These are phyloP conservation scores for Albula goreensis DNA, from an alignment of 2,113 vertebrate species.

Conservation along the genomic window DNA sequence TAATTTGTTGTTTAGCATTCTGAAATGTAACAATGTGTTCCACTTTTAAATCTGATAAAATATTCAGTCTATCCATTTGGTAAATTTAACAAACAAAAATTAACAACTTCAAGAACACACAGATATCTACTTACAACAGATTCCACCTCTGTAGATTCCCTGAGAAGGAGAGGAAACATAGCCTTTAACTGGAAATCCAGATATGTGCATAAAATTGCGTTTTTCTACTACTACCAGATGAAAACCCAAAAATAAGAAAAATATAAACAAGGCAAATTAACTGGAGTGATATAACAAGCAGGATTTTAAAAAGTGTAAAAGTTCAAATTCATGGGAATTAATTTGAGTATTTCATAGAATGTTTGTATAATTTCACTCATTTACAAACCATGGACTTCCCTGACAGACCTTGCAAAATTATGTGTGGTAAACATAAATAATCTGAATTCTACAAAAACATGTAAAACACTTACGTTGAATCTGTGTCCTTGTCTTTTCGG, in stretches of 20 bases:
- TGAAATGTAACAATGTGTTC: slow-evolving; percentile 6
- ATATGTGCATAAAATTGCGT: not conserved
- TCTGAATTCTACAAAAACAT: not conserved
- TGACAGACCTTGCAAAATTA: too few relatives aligned
- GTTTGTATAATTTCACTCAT: not conserved
- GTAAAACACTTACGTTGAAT: slow-evolving; percentile 63
- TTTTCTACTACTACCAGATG: not conserved
- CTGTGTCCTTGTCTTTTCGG: slow-evolving; percentile 93
- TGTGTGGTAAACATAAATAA: too few relatives aligned
- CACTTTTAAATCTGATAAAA: not conserved
- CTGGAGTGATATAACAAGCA: not conserved
- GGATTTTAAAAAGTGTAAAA: not conserved
- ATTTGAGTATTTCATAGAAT: not conserved
- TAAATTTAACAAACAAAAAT: not conserved
- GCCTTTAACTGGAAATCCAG: not conserved
- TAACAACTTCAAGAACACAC: not conserved
- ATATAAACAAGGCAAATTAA: not conserved
- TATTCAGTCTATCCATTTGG: not conserved
- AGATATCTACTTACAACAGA: slow-evolving; percentile 83
- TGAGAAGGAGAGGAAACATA: slow-evolving; percentile 42
- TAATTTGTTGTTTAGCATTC: not conserved
- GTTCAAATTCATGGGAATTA: not conserved
- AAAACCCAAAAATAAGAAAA: not conserved
- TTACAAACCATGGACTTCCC: too few relatives aligned
- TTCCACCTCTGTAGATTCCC: slow-evolving; percentile 89